Evolutionary conservation across 2,113 vertebrate species (phyloP), one percentile per base, ranked within the genome.

Genomic region (Apodemus sylvaticus): DNA sequence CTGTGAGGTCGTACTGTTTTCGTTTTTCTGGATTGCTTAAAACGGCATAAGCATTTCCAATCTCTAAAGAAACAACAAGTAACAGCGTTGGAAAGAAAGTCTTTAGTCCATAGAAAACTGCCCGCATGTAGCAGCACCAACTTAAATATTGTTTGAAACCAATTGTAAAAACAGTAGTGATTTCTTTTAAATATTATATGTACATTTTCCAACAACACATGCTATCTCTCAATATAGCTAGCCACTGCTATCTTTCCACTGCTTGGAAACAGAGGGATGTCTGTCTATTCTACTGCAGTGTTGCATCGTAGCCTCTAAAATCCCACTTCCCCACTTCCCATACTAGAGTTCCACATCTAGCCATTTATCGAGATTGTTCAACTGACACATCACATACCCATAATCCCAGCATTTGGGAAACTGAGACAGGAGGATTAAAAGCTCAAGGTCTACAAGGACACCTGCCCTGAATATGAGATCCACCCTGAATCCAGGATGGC

Each of bases 21-120:
- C 99, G 98, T 98, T 99, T 99, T 79, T 99, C 99, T 42, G 99
- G 98, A 97, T 99, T 99, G 97, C 99, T 99, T 96, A 99, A 99
- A 97, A 99, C 99, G 45, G 99, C 99, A 60, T 99, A 99, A 0
- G 99, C 99, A 45, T 99, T 99, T 90, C 99, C 99, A 0, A 99
- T 99, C 98, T 99, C 99, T 99, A 98, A 39, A 98, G 97, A 86
- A 89, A 58, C 55, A 95, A 97, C 71, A 91, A 96, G 94, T 55
- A 95, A 74, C 26, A 89, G 68, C 58, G 62, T 87, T 97, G 71
- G 62, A 95, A 86, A 97, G 70, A 79, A 76, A 85, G n/a, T 73
- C 74, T 93, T 93, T 55, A 73, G 42, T 87, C 71, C 36, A 22
- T 31, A 87, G 70, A 77, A 94, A 70, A 68, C 20, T 42, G 1